These are phyloP conservation scores for Regulus satrapa DNA, from an alignment of 2,113 vertebrate species.

Conservation along the genomic window DNA sequence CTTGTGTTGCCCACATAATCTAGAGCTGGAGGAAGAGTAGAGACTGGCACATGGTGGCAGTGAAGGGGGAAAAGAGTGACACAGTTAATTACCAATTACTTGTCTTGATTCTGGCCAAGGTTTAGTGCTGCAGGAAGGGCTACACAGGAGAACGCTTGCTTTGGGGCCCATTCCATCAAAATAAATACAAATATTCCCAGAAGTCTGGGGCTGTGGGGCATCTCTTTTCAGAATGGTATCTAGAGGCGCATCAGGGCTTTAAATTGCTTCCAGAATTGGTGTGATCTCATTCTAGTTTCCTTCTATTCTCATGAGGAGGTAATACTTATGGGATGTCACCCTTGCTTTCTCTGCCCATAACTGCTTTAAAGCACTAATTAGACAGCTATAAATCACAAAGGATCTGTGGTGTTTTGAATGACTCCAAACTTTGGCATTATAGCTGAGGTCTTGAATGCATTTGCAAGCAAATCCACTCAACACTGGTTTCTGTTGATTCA, in stretches of 20 bases:
- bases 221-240: background rate
- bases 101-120: background rate
- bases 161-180: background rate
- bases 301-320: background rate
- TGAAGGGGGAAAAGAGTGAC: background rate
- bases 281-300: background rate
- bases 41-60: background rate
- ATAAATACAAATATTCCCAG: background rate
- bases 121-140: background rate
- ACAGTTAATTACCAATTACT: background rate
- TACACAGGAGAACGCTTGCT: fast-evolving
- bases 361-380: background rate
- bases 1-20: background rate
- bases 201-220: background rate
- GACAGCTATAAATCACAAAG: background rate
- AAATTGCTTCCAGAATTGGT: background rate
- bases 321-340: background rate
- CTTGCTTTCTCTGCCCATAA: background rate
- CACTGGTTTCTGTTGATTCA: conserved; percentile 42
- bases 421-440: background rate
- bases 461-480: background rate
- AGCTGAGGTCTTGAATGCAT: background rate
- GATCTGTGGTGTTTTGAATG: background rate
- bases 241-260: background rate
- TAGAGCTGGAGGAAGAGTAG: background rate